Evolutionary conservation across 2,888 invertebrate genomes (phyloP).

Genomic region (Imbricaverruca yamaguchii): DNA sequence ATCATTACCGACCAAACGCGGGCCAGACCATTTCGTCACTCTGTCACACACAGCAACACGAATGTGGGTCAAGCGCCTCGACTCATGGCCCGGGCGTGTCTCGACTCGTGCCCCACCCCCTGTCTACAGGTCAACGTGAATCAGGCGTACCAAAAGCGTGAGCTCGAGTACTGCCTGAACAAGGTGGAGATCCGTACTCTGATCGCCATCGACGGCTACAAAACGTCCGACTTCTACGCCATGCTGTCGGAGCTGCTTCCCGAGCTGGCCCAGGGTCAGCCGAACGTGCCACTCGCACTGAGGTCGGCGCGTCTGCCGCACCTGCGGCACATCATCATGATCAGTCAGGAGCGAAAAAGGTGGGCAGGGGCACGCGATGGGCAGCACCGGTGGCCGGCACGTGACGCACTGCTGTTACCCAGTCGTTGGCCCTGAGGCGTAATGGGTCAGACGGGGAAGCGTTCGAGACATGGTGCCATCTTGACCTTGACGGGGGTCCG

Average conservation of each 20-base stretch:
- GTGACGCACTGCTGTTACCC: too few species aligned
- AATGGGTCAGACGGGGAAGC: too few species aligned
- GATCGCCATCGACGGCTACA: slow-evolving; percentile 55
- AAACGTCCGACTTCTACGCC: slow-evolving; percentile 47
- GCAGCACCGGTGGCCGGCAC: too few species aligned
- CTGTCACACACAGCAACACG: too few species aligned
- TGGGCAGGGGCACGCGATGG: background rate
- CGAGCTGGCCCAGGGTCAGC: background rate
- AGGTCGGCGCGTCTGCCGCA: background rate
- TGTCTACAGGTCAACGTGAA: slow-evolving; percentile 57
- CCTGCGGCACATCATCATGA: slow-evolving; percentile 39
- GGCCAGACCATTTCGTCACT: too few species aligned
- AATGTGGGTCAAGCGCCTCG: too few species aligned
- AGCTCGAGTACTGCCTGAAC: slow-evolving; percentile 62
- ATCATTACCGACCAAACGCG: too few species aligned
- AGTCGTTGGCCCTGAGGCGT: too few species aligned
- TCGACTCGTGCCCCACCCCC: too few species aligned
- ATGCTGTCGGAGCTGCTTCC: slow-evolving; percentile 15
- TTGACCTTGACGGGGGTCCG: too few species aligned
- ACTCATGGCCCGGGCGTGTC: too few species aligned
- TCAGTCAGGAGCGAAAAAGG: slow-evolving; percentile 3
- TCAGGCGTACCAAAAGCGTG: slow-evolving; percentile 60
- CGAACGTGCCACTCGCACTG: background rate
- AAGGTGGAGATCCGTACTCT: slow-evolving; percentile 62
- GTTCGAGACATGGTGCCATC: too few species aligned